A percentile compares a stretch with the other conserved stretches of the same genome.
These are phyloP conservation scores for Phrixothrix hirtus DNA, from an alignment of 2,888 invertebrate genomes.

Conservation along the genomic window DNA sequence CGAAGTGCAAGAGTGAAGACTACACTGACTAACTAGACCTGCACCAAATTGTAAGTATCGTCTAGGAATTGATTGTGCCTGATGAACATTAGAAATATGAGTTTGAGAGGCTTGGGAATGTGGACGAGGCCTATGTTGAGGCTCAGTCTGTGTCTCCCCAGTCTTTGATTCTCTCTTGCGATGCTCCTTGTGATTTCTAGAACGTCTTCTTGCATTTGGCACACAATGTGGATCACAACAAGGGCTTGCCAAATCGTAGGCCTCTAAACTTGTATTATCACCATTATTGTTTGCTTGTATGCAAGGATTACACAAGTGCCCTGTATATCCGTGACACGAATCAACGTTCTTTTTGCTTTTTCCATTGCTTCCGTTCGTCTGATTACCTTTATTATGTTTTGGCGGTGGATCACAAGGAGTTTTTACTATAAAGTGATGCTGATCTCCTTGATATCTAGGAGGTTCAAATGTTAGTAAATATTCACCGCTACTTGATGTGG, in stretches of 20 bases:
- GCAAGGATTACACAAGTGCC: constrained; percentile 73
- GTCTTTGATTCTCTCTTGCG: constrained; percentile 56
- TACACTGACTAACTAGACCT: constrained; percentile 76
- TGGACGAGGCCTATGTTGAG: constrained; percentile 54
- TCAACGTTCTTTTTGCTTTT: constrained; percentile 45
- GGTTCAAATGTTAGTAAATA: constrained; percentile 75
- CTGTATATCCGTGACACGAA: constrained; percentile 50
- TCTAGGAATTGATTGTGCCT: constrained; percentile 47
- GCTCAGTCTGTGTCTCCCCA: constrained; percentile 57
- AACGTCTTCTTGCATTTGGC: constrained; percentile 63
- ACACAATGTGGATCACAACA: constrained; percentile 87
- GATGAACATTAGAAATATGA: constrained; percentile 20
- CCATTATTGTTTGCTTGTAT: constrained; percentile 64
- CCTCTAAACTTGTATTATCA: constrained; percentile 80
- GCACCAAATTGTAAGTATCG: constrained; percentile 70
- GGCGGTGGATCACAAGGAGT: constrained; percentile 57
- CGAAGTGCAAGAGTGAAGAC: constrained; percentile 81
- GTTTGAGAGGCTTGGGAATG: constrained; percentile 44
- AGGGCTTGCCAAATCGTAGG: constrained; percentile 83
- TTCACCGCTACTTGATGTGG: constrained; percentile 67
- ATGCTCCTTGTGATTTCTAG: constrained; percentile 65
- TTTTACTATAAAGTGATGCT: constrained; percentile 71
- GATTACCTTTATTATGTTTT: constrained; percentile 44
- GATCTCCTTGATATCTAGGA: constrained; percentile 63
- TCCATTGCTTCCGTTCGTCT: constrained; percentile 37